Base-by-base conservation (phyloP, 2,888 invertebrate genomes). In the Leptothorax acervorum region DNA sequence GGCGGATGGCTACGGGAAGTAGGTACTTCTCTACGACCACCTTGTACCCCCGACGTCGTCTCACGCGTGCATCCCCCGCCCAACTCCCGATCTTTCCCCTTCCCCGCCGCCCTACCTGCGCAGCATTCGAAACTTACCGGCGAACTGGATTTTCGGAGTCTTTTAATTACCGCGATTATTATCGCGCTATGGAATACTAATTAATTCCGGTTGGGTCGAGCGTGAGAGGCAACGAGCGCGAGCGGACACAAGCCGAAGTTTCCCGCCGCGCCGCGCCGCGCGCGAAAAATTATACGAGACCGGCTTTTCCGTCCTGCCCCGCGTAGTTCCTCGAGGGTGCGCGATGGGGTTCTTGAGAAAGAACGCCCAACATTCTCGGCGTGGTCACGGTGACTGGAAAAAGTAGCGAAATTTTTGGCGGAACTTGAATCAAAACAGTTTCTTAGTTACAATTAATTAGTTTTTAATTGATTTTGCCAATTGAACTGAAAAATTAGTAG, bases 1-100 rank as follows among this genome's bases (percentile, higher is more conserved):
- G 86, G 74, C 85, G 85, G 82, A 87, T 88, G 88, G 87, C 83
- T 86, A 89, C 83, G 86, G 84, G 85, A 87, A 90, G 87, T 83
- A 84, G 86, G 87, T 81, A 89, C 89, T 89, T 87, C 85, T 76
- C 89, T 84, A 76, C 87, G 85, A 85, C 84, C 79, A 86, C 89
- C 86, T 89, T 79, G 60, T 62, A 82, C 75, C 79, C 66, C 83
- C 60, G 42, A n/a, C 60, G 53, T 79, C 66, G 81, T 79, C 82
- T 85, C 83, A 86, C 84, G 84, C 82, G 60, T 87, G 75, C 65
- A 87, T 81, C 78, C 84, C 82, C 62, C 60, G 45, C 42, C 60
- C 68, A 84, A 89, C 79, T 68, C 82, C 66, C 76, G 78, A 65
- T 63, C 65, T 31, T 31, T 35, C 71, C 35, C 55, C 28, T 28